phyloP scores from a whole-genome alignment of 2,888 invertebrate genomes.

The Nysson spinosus region DNA sequence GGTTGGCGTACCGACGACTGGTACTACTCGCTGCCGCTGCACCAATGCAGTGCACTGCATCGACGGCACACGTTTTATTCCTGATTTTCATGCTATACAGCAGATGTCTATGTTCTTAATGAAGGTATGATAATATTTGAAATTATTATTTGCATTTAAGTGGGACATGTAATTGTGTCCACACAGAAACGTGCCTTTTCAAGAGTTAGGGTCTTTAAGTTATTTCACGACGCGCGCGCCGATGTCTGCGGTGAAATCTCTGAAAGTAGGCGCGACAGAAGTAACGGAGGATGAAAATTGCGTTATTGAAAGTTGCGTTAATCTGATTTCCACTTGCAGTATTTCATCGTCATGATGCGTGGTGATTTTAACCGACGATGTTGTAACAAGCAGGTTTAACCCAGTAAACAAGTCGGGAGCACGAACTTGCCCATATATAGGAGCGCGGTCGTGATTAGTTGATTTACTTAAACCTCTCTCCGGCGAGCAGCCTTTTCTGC shows the following conservation, averaged over 20 bases:
- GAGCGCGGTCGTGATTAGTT: slow-evolving; percentile 31
- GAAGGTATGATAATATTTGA: slow-evolving; percentile 3
- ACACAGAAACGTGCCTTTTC: too few relatives aligned
- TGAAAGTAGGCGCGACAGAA: too few relatives aligned
- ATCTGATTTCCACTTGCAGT: too few relatives aligned
- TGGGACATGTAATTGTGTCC: too few relatives aligned
- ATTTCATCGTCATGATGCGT: background rate
- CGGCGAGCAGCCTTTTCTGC: slow-evolving; percentile 33
- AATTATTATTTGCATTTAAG: background rate
- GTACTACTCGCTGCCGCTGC: slow-evolving; percentile 18
- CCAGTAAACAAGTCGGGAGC: slow-evolving; percentile 15
- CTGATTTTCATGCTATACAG: slow-evolving; percentile 20
- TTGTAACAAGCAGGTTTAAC: slow-evolving; percentile 8
- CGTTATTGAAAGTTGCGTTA: too few relatives aligned
- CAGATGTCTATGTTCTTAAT: too few relatives aligned
- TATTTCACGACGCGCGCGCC: too few relatives aligned
- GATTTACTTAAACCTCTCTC: slow-evolving; percentile 32
- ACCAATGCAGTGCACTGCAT: background rate
- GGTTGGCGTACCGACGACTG: slow-evolving; percentile 21
- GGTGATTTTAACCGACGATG: background rate
- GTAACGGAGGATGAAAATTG: too few relatives aligned
- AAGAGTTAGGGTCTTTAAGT: too few relatives aligned
- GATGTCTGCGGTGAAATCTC: too few relatives aligned
- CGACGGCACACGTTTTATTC: slow-evolving; percentile 24
- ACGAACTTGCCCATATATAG: slow-evolving; percentile 26